These are phyloP conservation scores for Xenopus borealis DNA, from an alignment of 2,113 vertebrate species.

Conservation along the genomic window DNA sequence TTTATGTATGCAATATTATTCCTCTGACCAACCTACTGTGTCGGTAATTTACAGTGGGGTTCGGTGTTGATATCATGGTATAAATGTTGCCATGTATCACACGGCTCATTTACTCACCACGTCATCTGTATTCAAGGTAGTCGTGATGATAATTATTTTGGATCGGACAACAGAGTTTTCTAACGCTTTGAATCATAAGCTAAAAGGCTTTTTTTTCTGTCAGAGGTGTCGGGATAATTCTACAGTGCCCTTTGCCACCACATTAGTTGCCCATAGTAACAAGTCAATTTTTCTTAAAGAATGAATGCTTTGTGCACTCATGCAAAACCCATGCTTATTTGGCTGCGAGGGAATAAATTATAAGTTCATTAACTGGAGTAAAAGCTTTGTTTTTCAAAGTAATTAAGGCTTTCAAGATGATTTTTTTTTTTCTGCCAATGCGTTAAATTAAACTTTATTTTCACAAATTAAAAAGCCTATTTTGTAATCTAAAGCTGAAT, in stretches of 20 bases:
- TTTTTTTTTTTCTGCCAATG: slow-evolving; percentile 21
- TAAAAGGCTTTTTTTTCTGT: slow-evolving; percentile 5
- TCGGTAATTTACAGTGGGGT: too few relatives aligned
- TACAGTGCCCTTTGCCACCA: slow-evolving; percentile 5
- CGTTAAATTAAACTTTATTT: slow-evolving; percentile 46
- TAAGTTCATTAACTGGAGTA: slow-evolving; percentile 56
- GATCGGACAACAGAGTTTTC: background rate
- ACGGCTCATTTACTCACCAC: too few relatives aligned
- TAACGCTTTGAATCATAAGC: slow-evolving; percentile 8
- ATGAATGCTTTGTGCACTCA: slow-evolving; percentile 48
- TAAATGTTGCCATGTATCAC: too few relatives aligned
- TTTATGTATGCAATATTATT: too few relatives aligned
- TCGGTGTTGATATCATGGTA: too few relatives aligned
- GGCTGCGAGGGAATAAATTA: slow-evolving; percentile 51
- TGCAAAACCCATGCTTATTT: slow-evolving; percentile 53
- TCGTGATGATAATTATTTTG: too few relatives aligned
- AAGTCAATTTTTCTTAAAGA: slow-evolving; percentile 41
- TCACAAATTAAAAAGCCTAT: slow-evolving; percentile 45
- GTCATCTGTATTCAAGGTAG: too few relatives aligned
- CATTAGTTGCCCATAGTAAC: slow-evolving; percentile 36
- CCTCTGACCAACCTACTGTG: too few relatives aligned
- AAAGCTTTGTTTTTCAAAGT: slow-evolving; percentile 56
- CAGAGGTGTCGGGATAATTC: slow-evolving; percentile 23
- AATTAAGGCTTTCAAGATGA: slow-evolving; percentile 47
- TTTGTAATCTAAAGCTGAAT: slow-evolving; percentile 8